Evolutionary conservation across 2,888 invertebrate species (phyloP).

Genomic region (Pyralis farinalis): DNA sequence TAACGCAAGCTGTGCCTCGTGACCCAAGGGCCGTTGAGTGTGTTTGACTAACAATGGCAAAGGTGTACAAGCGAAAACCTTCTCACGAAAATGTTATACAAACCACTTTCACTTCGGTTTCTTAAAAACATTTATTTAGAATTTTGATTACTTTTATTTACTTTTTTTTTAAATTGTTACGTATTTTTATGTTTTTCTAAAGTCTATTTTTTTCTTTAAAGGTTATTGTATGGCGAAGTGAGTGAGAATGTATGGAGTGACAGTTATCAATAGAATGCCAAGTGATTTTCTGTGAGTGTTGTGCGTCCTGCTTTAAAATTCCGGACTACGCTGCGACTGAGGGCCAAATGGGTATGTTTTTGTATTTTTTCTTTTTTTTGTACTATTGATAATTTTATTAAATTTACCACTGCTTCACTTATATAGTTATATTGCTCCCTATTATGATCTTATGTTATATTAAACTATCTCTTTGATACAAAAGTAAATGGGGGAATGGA

Average conservation of each 20-base stretch:
- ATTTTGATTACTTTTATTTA: conserved; percentile 10
- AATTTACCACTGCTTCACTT: too few relatives aligned
- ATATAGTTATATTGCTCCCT: too few relatives aligned
- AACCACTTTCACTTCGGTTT: conserved; percentile 26
- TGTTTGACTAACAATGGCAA: conserved; percentile 8
- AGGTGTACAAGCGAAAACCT: conserved; percentile 6
- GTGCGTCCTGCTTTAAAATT: conserved; percentile 49
- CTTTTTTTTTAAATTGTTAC: conserved; percentile 8
- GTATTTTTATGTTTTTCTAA: conserved; percentile 14
- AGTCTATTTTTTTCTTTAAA: conserved; percentile 40
- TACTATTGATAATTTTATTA: too few relatives aligned
- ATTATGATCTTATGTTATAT: too few relatives aligned
- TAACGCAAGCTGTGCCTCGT: conserved; percentile 1
- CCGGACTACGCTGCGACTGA: conserved; percentile 63
- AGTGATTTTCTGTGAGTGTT: conserved; percentile 39
- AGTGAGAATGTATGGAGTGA: conserved; percentile 26
- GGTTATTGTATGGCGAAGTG: conserved; percentile 34
- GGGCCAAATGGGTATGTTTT: conserved; percentile 70
- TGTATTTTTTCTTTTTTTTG: conserved; percentile 18
- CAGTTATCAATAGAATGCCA: conserved; percentile 25
- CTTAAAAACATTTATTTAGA: conserved; percentile 6
- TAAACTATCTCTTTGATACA: too few relatives aligned
- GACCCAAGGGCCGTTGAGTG: conserved; percentile 5
- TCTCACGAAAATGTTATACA: conserved; percentile 17
- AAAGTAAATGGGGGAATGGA: too few relatives aligned